Evolutionary conservation across 1,140 invertebrate species (phyloP), one percentile per base, ranked within the genome.

Genomic region (Hypothenemus hampei): DNA sequence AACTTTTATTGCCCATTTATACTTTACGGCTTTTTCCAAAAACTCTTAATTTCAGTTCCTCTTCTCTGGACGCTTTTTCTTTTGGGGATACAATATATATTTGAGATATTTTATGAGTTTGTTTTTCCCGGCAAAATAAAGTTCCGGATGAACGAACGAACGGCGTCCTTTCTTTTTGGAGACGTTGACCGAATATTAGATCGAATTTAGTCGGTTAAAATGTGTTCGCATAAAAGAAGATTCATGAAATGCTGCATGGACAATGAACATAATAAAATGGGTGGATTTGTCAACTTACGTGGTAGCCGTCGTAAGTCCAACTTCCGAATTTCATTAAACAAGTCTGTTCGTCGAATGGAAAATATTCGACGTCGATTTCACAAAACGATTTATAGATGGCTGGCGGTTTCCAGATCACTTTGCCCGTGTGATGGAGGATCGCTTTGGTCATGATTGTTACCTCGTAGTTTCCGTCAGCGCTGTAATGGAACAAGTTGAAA

Each of bases 331-430:
- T 97, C 87, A 98, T 93, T 72, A 91, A 87, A 75, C 95, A 98
- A 20, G 87, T 89, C 72, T 98, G 94, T 72, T 93, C 84, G 73
- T 97, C 94, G 74, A 95, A 96, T 18, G 93, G 93, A 74, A 97
- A 97, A 73, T 93, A 96, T 73, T 92, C 88, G 61, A 97, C 92
- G 75, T 97, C 90, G 62, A 98, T 96, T 77, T 96, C 91, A 71
- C 93, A 97, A 72, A 93, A 96, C 55, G 91, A 96, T 78, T 97
- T 97, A 79, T 96, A 98, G 73, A 98, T 97, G 56, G 94, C 94
- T 39, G 94, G 94, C 23, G 95, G 95, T 68, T 97, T 95, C 95
- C 95, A 98, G 26, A 89, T 78, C 22, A 98, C 93, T 75, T 88
- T 91, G 15, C 95, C 95, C 58, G 89, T 89, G 70, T 92, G 86